These are phyloP conservation scores for Laticauda laticaudata DNA, from an alignment of 2,113 vertebrate genomes.

Conservation along the genomic window DNA sequence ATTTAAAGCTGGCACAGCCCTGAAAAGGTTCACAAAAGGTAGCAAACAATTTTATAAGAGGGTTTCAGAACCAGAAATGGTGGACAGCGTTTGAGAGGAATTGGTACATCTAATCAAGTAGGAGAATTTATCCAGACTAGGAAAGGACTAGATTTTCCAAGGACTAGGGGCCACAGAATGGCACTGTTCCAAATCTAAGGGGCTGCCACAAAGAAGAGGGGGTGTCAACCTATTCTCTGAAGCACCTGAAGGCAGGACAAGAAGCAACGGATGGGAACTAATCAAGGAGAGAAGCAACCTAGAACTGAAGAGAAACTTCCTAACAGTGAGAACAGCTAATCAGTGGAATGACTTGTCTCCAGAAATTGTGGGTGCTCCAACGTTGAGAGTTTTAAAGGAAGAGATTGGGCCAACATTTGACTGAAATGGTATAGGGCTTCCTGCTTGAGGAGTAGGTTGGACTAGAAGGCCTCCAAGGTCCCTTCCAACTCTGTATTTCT, in stretches of 20 bases:
- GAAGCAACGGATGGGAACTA: not conserved
- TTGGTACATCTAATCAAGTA: not conserved
- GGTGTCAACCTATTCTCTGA: not conserved
- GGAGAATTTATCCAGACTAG: not conserved
- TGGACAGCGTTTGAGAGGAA: not conserved
- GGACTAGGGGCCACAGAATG: not conserved
- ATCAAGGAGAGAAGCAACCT: not conserved
- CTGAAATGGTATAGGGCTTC: not conserved
- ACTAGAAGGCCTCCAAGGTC: not conserved
- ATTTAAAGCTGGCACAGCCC: not conserved
- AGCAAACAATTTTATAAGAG: not conserved
- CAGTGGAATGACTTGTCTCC: no score
- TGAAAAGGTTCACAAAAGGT: not conserved
- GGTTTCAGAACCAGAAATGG: not conserved
- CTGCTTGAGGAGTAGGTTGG: not conserved
- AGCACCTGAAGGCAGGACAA: not conserved
- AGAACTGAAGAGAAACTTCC: not conserved
- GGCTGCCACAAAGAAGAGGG: not conserved
- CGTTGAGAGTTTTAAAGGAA: not conserved
- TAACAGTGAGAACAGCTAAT: not conserved
- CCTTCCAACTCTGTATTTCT: not conserved
- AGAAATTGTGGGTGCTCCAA: not conserved
- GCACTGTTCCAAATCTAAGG: not conserved
- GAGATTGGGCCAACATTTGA: not conserved
- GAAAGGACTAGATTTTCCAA: not conserved